A percentile compares a stretch with the other conserved stretches of the same genome.
Evolutionary conservation across 2,797 vertebrate genomes (phyloP).

Genomic region (Apodemus agrarius): DNA sequence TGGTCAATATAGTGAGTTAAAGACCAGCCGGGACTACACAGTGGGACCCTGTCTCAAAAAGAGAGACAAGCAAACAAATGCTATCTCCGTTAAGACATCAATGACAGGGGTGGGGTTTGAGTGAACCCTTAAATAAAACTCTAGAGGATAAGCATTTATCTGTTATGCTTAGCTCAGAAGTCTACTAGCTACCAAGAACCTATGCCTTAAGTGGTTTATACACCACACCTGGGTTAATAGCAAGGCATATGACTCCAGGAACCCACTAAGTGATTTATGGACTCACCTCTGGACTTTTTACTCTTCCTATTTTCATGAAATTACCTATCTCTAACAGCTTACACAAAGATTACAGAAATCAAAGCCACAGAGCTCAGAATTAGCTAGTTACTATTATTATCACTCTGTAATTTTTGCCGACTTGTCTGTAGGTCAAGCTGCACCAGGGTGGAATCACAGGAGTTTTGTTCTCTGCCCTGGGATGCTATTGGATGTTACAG

Average conservation of each 20-base stretch:
- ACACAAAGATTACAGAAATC: not conserved
- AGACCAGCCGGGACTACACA: not conserved
- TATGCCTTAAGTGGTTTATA: not conserved
- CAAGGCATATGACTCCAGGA: not conserved
- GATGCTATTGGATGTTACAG: conserved; percentile 34
- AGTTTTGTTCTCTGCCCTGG: not conserved
- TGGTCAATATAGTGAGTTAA: not conserved
- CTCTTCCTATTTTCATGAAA: not conserved
- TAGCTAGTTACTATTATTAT: conserved; percentile 18
- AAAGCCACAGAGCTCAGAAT: not conserved
- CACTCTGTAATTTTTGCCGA: not conserved
- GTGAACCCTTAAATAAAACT: conserved; percentile 42
- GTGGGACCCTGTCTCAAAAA: not conserved
- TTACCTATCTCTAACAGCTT: not conserved
- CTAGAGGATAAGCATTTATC: conserved; percentile 18
- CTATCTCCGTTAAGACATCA: conserved; percentile 58
- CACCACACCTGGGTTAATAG: not conserved
- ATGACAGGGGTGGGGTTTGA: not conserved
- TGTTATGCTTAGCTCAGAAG: not conserved
- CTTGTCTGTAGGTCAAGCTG: not conserved
- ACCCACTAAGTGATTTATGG: not conserved
- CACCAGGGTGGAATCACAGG: not conserved
- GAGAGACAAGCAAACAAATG: not conserved
- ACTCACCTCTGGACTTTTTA: not conserved
- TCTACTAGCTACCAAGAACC: too few relatives aligned